phyloP scores from a whole-genome alignment of 2,888 invertebrate species.

The Epiblema foenella region DNA sequence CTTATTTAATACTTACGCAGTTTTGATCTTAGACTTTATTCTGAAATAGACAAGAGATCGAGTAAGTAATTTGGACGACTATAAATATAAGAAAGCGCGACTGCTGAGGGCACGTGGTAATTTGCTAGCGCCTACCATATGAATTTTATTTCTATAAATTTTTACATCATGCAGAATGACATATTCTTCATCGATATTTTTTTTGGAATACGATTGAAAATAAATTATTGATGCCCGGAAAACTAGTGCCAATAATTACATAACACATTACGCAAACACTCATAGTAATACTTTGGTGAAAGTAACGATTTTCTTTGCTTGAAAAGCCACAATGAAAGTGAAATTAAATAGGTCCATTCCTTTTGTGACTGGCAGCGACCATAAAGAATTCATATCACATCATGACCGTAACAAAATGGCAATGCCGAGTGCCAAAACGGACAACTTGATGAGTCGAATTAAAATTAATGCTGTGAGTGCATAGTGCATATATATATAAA shows the following conservation, averaged over 20 bases:
- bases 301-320: slow-evolving; percentile 45
- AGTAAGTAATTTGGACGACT: neutral
- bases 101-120: neutral
- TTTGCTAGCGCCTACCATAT: neutral
- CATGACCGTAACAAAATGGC: slow-evolving; percentile 54
- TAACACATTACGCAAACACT: neutral
- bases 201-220: neutral
- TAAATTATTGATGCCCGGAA: neutral
- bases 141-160: neutral
- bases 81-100: neutral
- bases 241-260: neutral
- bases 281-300: slow-evolving; percentile 27
- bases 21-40: neutral
- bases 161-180: neutral
- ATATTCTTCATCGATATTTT: neutral
- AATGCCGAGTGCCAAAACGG: slow-evolving; percentile 60
- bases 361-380: slow-evolving; percentile 31
- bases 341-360: slow-evolving; percentile 46
- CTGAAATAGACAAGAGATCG: neutral
- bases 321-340: slow-evolving; percentile 55
- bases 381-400: slow-evolving; percentile 53
- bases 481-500: slow-evolving; percentile 45
- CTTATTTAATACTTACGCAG: neutral
- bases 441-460: slow-evolving; percentile 56
- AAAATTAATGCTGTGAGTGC: slow-evolving; percentile 53